Conservation (phyloP, 2,797 vertebrate genomes). For the Delichon dasypus region DNA sequence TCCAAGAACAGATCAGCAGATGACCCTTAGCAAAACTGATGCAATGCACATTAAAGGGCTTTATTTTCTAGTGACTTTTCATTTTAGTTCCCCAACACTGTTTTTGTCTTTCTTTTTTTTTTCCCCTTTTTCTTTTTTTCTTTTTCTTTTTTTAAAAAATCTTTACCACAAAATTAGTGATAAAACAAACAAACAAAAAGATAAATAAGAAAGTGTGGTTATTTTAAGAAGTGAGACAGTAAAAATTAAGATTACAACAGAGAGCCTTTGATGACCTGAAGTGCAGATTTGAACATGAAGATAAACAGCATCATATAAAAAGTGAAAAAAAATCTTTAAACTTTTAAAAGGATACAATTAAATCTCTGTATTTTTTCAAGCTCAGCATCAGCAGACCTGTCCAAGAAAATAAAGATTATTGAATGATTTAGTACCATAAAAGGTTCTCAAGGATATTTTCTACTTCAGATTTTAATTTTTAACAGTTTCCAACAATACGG, state of each 20-base stretch:
- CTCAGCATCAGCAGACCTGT: constrained; percentile 76
- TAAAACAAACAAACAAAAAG: background rate
- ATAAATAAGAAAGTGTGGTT: background rate
- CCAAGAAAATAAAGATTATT: background rate
- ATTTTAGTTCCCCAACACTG: background rate
- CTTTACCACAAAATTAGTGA: background rate
- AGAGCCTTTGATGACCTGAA: background rate
- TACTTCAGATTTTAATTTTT: background rate
- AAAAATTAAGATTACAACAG: background rate
- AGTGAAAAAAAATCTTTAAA: background rate
- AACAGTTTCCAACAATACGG: background rate
- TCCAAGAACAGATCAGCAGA: background rate
- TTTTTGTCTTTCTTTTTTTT: background rate
- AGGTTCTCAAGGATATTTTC: background rate
- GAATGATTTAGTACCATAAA: background rate
- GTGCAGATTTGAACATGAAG: background rate
- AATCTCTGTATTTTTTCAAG: constrained; percentile 79
- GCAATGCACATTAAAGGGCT: background rate
- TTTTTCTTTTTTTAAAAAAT: too few relatives aligned
- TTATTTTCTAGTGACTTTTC: background rate
- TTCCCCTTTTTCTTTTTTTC: too few relatives aligned
- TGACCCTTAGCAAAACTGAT: background rate
- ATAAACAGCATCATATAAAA: background rate
- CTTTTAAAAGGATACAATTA: constrained; percentile 78
- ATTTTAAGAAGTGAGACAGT: background rate